Conservation (phyloP, 2,888 invertebrate genomes). For the Phoenoteleia sp. region DNA sequence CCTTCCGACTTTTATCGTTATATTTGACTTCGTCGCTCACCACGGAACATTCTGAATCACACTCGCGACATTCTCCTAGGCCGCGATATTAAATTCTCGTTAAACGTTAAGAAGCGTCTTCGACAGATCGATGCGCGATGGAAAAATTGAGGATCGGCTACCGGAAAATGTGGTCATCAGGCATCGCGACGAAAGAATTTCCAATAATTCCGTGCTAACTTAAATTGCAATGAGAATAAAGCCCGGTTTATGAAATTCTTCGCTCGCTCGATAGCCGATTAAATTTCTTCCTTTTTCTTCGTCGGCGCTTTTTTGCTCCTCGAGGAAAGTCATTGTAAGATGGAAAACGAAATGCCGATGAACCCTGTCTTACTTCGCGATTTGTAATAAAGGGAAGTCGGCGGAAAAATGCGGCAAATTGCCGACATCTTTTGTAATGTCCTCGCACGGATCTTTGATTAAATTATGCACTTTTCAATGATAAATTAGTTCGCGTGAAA, state of each 20-base stretch:
- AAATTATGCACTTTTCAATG: constrained; percentile 4
- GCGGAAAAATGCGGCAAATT: neutral
- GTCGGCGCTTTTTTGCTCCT: constrained; percentile 6
- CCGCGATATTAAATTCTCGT: constrained; percentile 54
- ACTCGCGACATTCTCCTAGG: neutral
- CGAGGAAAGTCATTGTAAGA: constrained; percentile 23
- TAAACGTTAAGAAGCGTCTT: constrained; percentile 33
- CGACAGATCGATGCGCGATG: neutral
- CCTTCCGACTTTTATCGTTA: constrained; percentile 5
- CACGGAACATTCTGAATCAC: constrained; percentile 12
- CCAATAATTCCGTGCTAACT: constrained; percentile 58
- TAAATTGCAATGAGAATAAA: constrained; percentile 55
- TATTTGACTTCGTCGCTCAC: constrained; percentile 19
- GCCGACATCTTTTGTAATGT: constrained; percentile 1
- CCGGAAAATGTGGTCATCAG: constrained; percentile 59
- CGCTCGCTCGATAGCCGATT: constrained; percentile 34
- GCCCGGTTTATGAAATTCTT: constrained; percentile 58
- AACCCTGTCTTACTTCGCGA: constrained; percentile 23
- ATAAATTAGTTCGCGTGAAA: neutral
- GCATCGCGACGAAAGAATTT: constrained; percentile 54
- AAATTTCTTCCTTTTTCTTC: constrained; percentile 39
- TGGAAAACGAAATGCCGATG: constrained; percentile 34
- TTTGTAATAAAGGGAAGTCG: constrained; percentile 16
- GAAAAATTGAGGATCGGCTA: constrained; percentile 38
- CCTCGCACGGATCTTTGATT: neutral